phyloP scores from a whole-genome alignment of 2,888 invertebrate genomes.

The Cosmorhoe ocellata region DNA sequence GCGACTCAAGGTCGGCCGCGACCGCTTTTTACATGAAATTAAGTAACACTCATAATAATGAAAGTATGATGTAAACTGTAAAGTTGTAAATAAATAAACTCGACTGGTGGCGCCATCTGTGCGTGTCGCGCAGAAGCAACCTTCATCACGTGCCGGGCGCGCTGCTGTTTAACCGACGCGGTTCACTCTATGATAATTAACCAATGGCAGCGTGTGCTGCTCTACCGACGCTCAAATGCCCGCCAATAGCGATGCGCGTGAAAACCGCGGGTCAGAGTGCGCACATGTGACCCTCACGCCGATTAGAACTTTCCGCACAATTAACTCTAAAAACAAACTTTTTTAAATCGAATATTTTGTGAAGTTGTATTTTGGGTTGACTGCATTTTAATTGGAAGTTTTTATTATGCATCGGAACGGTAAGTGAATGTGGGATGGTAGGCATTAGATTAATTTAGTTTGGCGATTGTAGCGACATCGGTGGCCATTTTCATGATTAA shows the following conservation, averaged over 20 bases:
- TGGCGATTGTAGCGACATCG: slow-evolving; percentile 43
- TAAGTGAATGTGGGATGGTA: slow-evolving; percentile 45
- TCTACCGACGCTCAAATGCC: slow-evolving; percentile 45
- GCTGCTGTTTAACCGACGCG: slow-evolving; percentile 48
- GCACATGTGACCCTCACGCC: slow-evolving; percentile 67
- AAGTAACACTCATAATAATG: slow-evolving; percentile 6
- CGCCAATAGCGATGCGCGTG: slow-evolving; percentile 51
- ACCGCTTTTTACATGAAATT: background rate
- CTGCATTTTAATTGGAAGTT: background rate
- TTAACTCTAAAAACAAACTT: slow-evolving; percentile 12
- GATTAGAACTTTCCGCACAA: background rate
- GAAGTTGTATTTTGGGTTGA: slow-evolving; percentile 1
- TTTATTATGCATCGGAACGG: slow-evolving; percentile 62
- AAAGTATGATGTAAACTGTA: background rate
- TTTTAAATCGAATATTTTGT: slow-evolving; percentile 1
- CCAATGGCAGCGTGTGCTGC: slow-evolving; percentile 40
- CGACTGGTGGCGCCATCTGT: slow-evolving; percentile 53
- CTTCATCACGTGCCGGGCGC: slow-evolving; percentile 39
- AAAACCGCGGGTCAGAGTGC: slow-evolving; percentile 51
- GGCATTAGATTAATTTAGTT: slow-evolving; percentile 22
- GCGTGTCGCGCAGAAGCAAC: slow-evolving; percentile 18
- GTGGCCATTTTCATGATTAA: slow-evolving; percentile 23
- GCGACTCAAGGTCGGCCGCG: background rate
- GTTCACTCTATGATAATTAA: slow-evolving; percentile 55
- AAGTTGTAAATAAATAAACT: background rate